phyloP scores from a whole-genome alignment of 2,113 vertebrate genomes.

The Corythornis madagascariensis region DNA sequence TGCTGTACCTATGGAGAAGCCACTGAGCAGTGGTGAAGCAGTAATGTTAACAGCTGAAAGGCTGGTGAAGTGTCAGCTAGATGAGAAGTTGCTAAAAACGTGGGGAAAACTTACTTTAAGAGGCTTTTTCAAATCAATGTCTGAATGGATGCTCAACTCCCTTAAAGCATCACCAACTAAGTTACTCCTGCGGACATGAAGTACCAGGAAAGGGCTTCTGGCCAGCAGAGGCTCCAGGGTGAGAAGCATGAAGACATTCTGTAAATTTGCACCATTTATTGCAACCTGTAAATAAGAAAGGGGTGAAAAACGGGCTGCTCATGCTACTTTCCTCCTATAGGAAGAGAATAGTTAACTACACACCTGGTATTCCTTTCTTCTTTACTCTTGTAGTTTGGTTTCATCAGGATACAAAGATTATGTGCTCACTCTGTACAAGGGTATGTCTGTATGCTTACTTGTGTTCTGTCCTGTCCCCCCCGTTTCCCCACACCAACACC shows the following conservation, averaged over 20 bases:
- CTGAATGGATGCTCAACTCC: constrained; percentile 95
- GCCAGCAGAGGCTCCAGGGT: constrained; percentile 94
- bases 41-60: not conserved
- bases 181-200: constrained; percentile 91
- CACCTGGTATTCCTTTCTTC: not conserved
- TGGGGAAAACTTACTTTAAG: constrained; percentile 84
- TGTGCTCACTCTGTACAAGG: not conserved
- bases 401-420: not conserved
- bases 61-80: not conserved
- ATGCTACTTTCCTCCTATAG: not conserved
- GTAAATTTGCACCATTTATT: constrained; percentile 93
- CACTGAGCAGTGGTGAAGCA: not conserved
- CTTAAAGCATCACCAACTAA: constrained; percentile 93
- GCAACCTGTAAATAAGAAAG: constrained; percentile 83
- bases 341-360: not conserved
- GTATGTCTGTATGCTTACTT: not conserved
- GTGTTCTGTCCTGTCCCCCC: too few relatives aligned
- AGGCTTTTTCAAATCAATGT: constrained; percentile 95
- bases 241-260: constrained; percentile 97
- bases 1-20: not conserved
- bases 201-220: constrained; percentile 93
- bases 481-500: not conserved
- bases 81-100: not conserved
- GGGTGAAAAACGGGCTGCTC: not conserved
- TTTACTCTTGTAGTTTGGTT: not conserved